A percentile compares a stretch with the other conserved stretches of the same genome.
Evolutionary conservation across 2,113 vertebrate genomes (phyloP).

Genomic region (Dolichallabes microphthalmus): DNA sequence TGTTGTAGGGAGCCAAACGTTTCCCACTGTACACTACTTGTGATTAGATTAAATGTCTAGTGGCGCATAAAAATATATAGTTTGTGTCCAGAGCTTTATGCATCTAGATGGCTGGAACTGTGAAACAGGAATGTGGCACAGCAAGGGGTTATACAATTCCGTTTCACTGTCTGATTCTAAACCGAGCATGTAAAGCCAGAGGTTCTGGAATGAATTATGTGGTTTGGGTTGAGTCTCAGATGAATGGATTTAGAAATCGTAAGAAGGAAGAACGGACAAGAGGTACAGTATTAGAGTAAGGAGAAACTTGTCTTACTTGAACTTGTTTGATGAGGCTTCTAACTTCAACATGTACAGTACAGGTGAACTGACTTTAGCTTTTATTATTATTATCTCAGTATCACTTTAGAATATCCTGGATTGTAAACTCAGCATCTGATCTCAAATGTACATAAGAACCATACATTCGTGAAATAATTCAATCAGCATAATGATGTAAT

Average conservation of each 20-base stretch:
- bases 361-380: not conserved
- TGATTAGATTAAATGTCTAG: conserved; percentile 58
- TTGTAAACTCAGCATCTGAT: not conserved
- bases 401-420: not conserved
- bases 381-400: not conserved
- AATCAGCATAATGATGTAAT: not conserved
- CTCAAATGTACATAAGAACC: not conserved
- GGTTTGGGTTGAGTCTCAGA: conserved; percentile 33
- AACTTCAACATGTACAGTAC: not conserved
- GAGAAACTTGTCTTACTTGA: not conserved
- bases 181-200: conserved; percentile 60
- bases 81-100: conserved; percentile 67
- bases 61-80: conserved; percentile 58
- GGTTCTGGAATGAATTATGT: conserved; percentile 59
- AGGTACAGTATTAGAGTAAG: not conserved
- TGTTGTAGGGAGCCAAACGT: conserved; percentile 27
- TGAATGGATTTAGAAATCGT: conserved; percentile 15
- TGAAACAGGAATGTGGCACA: conserved; percentile 53
- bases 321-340: not conserved
- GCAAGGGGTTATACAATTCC: conserved; percentile 63
- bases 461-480: not conserved
- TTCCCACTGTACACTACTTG: conserved; percentile 51
- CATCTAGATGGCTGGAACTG: conserved; percentile 64
- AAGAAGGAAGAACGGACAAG: not conserved
- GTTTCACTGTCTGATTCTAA: conserved; percentile 61